Evolutionary conservation across 2,888 invertebrate genomes (phyloP).

Genomic region (Disparrhopalites patrizii): DNA sequence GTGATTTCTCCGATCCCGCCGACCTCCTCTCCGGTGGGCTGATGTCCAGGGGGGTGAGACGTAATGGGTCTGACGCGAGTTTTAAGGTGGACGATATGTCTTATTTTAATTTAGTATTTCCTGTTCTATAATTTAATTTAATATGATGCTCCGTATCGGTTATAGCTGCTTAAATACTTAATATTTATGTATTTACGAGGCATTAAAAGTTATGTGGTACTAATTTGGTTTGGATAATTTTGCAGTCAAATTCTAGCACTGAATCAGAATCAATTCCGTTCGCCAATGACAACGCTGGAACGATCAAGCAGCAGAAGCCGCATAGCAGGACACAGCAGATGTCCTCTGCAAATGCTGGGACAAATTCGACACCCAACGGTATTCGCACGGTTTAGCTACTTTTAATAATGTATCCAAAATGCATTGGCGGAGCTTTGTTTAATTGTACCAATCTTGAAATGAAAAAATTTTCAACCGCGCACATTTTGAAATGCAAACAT

Average conservation of each 20-base stretch:
- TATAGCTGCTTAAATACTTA: neutral
- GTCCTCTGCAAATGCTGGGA: neutral
- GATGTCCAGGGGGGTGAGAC: slow-evolving; percentile 50
- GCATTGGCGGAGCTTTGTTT: no score
- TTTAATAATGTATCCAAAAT: no score
- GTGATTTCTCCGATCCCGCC: slow-evolving; percentile 41
- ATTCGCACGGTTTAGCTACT: no score
- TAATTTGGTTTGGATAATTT: slow-evolving; percentile 46
- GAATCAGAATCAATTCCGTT: slow-evolving; percentile 96
- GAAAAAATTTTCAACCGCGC: no score
- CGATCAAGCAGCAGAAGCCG: slow-evolving; percentile 75
- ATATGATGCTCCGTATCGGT: neutral
- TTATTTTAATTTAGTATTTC: neutral
- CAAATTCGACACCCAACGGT: no score
- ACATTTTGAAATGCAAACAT: no score
- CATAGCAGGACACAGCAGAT: slow-evolving; percentile 27
- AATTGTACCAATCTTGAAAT: no score
- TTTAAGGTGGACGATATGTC: slow-evolving; percentile 63
- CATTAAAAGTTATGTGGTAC: neutral
- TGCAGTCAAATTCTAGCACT: slow-evolving; percentile 87
- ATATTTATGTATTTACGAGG: no score
- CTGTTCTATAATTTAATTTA: neutral
- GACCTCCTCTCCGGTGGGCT: slow-evolving; percentile 35
- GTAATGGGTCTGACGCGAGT: slow-evolving; percentile 76
- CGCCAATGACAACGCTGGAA: slow-evolving; percentile 97